phyloP scores from a whole-genome alignment of 1,140 invertebrate genomes.

The Oscheius sp. region DNA sequence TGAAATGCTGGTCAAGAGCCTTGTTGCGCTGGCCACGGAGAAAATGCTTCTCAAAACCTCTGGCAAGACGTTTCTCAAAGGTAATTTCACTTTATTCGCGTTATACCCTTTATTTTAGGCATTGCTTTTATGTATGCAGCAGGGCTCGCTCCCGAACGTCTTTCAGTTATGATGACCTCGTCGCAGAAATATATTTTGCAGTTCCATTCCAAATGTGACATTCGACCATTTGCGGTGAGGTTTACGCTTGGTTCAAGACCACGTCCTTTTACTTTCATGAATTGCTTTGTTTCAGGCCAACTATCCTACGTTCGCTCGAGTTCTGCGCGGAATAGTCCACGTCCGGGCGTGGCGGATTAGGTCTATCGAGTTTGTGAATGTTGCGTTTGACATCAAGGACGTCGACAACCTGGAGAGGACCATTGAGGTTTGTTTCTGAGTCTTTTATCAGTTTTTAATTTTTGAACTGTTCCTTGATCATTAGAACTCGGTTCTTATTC shows the following conservation, averaged over 20 bases:
- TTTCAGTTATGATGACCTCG: slow-evolving; percentile 34
- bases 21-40: slow-evolving; percentile 33
- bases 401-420: slow-evolving; percentile 32
- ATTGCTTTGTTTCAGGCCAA: slow-evolving; percentile 17
- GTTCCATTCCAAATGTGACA: slow-evolving; percentile 38
- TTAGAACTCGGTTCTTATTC: too few species aligned
- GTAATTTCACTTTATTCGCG: neutral
- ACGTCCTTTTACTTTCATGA: neutral
- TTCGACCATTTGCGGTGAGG: slow-evolving; percentile 33
- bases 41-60: slow-evolving; percentile 33
- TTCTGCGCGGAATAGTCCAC: slow-evolving; percentile 30
- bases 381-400: slow-evolving; percentile 24
- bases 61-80: slow-evolving; percentile 29
- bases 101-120: neutral
- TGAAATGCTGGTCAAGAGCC: slow-evolving; percentile 26
- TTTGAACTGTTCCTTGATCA: too few species aligned
- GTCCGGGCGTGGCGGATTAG: slow-evolving; percentile 34
- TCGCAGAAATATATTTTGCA: slow-evolving; percentile 31
- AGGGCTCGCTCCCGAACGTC: slow-evolving; percentile 25
- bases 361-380: slow-evolving; percentile 35
- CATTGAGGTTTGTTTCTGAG: slow-evolving; percentile 21
- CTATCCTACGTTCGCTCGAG: slow-evolving; percentile 9
- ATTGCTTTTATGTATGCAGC: slow-evolving; percentile 34
- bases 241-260: neutral
- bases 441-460: too few species aligned